Percentiles rank a stretch among this genome's conserved stretches.
Conservation (phyloP, 2,113 vertebrate genomes). For the Spea multiplicata region DNA sequence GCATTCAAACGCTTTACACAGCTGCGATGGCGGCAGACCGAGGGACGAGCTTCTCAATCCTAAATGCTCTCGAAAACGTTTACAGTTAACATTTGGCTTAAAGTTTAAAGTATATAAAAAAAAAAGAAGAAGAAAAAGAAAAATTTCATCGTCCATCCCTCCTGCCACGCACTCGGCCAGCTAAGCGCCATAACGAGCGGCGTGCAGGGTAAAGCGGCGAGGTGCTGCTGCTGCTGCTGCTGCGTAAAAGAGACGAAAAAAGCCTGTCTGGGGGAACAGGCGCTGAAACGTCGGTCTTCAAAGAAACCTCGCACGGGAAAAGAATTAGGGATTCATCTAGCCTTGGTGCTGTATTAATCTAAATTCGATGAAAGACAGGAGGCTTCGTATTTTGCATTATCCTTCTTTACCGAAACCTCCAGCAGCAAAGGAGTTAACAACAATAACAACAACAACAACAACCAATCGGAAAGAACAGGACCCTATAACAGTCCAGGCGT, state of each 20-base stretch:
- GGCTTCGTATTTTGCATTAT: too few relatives aligned
- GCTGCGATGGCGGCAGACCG: background rate
- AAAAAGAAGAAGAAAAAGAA: too few relatives aligned
- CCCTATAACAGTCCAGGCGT: too few relatives aligned
- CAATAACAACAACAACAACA: too few relatives aligned
- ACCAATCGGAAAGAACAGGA: too few relatives aligned
- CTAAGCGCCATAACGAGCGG: slow-evolving; percentile 34
- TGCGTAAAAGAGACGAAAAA: slow-evolving; percentile 11
- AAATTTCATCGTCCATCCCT: slow-evolving; percentile 17
- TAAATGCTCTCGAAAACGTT: too few relatives aligned
- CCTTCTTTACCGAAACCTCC: too few relatives aligned
- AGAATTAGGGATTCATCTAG: too few relatives aligned
- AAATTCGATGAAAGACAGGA: too few relatives aligned
- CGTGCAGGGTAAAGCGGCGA: slow-evolving; percentile 13
- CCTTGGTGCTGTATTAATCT: too few relatives aligned
- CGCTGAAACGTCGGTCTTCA: slow-evolving; percentile 29
- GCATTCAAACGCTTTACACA: slow-evolving; percentile 12
- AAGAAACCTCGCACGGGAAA: background rate
- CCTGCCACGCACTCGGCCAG: slow-evolving; percentile 8
- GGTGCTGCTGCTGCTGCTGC: background rate
- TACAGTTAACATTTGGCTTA: too few relatives aligned
- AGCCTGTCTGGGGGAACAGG: slow-evolving; percentile 26
- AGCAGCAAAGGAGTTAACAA: too few relatives aligned
- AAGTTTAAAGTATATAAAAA: background rate
- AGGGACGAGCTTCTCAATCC: background rate